Evolutionary conservation across 2,797 vertebrate genomes (phyloP).

Genomic region (Choloepus didactylus): DNA sequence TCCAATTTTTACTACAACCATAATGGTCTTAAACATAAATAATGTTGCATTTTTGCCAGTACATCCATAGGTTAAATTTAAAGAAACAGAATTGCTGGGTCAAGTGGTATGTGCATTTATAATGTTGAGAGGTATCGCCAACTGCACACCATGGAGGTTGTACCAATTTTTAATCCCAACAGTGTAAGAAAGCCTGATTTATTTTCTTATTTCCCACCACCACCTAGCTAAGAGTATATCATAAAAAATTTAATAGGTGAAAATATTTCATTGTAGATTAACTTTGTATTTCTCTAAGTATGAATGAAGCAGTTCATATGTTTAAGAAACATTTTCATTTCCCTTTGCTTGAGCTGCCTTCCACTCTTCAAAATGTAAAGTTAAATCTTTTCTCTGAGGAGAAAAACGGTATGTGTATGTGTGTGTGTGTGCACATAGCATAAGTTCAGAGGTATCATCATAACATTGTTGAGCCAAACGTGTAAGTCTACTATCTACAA

Average conservation of each 20-base stretch:
- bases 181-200: not conserved
- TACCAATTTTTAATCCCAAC: not conserved
- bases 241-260: conserved; percentile 52
- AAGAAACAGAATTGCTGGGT: not conserved
- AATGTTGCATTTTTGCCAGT: not conserved
- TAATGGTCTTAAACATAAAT: not conserved
- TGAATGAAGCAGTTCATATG: not conserved
- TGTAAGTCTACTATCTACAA: not conserved
- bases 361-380: not conserved
- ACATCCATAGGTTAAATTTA: not conserved
- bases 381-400: conserved; percentile 28
- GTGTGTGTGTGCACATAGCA: not conserved
- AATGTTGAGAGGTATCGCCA: not conserved
- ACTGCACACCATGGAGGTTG: not conserved
- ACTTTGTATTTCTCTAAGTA: conserved; percentile 47
- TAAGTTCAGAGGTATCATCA: conserved; percentile 53
- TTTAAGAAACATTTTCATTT: conserved; percentile 56
- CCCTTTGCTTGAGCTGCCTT: not conserved
- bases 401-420: not conserved
- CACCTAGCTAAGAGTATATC: not conserved
- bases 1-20: conserved; percentile 49
- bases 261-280: conserved; percentile 26
- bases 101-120: not conserved
- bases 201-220: not conserved
- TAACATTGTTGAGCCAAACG: conserved; percentile 27